phyloP scores from a whole-genome alignment of 2,888 invertebrate species.

The Plutella xylostella region DNA sequence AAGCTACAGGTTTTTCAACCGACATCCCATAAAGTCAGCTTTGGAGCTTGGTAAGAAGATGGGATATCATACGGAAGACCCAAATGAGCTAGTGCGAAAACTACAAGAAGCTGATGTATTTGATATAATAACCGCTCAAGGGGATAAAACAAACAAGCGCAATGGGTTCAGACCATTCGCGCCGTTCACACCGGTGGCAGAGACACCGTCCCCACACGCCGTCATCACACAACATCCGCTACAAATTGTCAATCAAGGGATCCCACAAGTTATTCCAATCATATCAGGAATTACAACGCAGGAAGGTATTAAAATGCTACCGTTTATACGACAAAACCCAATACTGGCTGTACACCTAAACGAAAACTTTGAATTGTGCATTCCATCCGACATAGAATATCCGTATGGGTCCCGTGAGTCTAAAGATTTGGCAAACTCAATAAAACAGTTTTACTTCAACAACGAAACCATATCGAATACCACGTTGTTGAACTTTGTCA shows the following conservation, averaged over 20 bases:
- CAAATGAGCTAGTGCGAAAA: slow-evolving; percentile 15
- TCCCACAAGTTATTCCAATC: slow-evolving; percentile 36
- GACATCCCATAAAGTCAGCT: slow-evolving; percentile 20
- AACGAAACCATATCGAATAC: slow-evolving; percentile 15
- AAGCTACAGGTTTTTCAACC: slow-evolving; percentile 22
- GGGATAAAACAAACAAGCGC: slow-evolving; percentile 12
- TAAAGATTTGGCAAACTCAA: slow-evolving; percentile 19
- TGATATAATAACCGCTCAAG: slow-evolving; percentile 23
- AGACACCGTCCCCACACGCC: slow-evolving; percentile 26
- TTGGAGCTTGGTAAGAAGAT: slow-evolving; percentile 20
- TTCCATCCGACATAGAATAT: slow-evolving; percentile 28
- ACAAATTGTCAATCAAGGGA: slow-evolving; percentile 27
- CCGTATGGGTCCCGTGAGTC: slow-evolving; percentile 20
- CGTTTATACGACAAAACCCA: slow-evolving; percentile 12
- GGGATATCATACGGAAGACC: slow-evolving; percentile 16
- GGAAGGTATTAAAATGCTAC: slow-evolving; percentile 30
- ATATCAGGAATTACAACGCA: slow-evolving; percentile 38
- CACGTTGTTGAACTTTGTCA: slow-evolving; percentile 11
- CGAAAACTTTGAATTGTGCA: slow-evolving; percentile 22
- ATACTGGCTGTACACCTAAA: slow-evolving; percentile 18
- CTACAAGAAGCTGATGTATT: slow-evolving; percentile 19
- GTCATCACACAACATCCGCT: slow-evolving; percentile 35
- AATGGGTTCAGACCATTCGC: slow-evolving; percentile 20
- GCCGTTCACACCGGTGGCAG: slow-evolving; percentile 40
- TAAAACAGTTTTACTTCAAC: slow-evolving; percentile 25